Evolutionary conservation across 1,140 invertebrate genomes (phyloP).

Genomic region (Caenorhabditis elegans): WBcel235 BX284605.5:19881501-19882000

Average conservation of each 20-base stretch:
- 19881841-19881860: no score
- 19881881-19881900: no score
- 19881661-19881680: conserved; percentile 37
- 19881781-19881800: no score
- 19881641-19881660: not conserved
- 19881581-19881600: not conserved
- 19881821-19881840: no score
- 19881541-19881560: not conserved
- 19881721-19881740: conserved; percentile 31
- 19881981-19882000: no score
- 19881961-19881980: no score
- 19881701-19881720: conserved; percentile 51
- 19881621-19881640: not conserved
- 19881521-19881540: not conserved
- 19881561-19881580: not conserved
- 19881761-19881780: no score
- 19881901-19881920: no score
- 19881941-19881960: no score
- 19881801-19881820: no score
- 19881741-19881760: not conserved
- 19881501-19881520: not conserved
- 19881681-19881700: conserved; percentile 52
- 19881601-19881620: not conserved
- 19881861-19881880: no score
- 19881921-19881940: no score